Percentiles rank a stretch among this genome's conserved stretches.
Conservation (phyloP, 1,140 invertebrate species). For the Drosophila varians region DNA sequence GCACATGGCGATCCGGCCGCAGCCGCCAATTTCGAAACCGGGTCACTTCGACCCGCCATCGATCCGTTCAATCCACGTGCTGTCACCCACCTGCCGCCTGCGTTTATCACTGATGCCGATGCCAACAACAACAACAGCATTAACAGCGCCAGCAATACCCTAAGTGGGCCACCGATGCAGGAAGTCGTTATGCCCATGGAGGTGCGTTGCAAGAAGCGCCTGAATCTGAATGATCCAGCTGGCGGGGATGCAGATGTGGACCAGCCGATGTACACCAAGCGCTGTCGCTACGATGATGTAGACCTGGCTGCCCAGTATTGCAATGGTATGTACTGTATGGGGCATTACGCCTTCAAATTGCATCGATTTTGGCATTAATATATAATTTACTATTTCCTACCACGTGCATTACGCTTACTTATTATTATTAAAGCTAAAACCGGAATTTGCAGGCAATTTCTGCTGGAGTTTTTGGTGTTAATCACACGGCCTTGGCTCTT, state of each 20-base stretch:
- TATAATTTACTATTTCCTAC: too few relatives aligned
- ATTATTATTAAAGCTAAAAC: neutral
- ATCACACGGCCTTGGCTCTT: conserved; percentile 45
- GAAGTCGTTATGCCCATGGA: conserved; percentile 9
- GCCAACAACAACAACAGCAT: conserved; percentile 55
- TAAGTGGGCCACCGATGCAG: conserved; percentile 39
- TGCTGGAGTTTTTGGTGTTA: conserved; percentile 41
- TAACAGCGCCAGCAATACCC: conserved; percentile 30
- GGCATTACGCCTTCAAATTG: too few relatives aligned
- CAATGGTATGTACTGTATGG: conserved; percentile 60
- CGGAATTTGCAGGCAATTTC: neutral
- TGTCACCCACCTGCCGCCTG: conserved; percentile 41
- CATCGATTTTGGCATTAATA: too few relatives aligned
- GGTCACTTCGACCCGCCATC: conserved; percentile 21
- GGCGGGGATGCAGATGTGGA: conserved; percentile 44
- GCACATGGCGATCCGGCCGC: conserved; percentile 66
- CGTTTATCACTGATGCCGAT: conserved; percentile 60
- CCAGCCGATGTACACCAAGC: conserved; percentile 61
- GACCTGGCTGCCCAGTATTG: conserved; percentile 77
- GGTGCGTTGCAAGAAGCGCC: conserved; percentile 72
- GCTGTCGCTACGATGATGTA: conserved; percentile 73
- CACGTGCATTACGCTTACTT: neutral
- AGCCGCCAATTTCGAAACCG: conserved; percentile 61
- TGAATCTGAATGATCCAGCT: conserved; percentile 34
- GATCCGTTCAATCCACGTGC: conserved; percentile 77